A percentile compares a stretch with the other conserved stretches of the same genome.
phyloP scores from a whole-genome alignment of 2,797 vertebrate species.

The Botia kubotai region DNA sequence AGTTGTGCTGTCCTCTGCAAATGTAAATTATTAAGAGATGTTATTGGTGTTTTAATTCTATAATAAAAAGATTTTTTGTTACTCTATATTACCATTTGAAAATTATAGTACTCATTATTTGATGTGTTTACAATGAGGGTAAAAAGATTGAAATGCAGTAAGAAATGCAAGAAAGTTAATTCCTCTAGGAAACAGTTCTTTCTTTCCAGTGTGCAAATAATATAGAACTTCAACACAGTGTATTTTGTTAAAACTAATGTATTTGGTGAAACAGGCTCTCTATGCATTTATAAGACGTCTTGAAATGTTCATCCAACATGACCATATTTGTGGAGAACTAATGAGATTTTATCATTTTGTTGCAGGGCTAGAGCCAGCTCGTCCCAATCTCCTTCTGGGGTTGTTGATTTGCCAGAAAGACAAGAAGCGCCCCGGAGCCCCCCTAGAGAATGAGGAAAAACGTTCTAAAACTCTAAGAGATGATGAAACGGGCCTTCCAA shows the following conservation, averaged over 20 bases:
- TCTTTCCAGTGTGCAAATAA: neutral
- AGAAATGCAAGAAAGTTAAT: neutral
- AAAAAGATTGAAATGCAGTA: neutral
- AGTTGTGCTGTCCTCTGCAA: neutral
- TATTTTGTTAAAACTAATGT: neutral
- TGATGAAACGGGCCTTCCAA: conserved; percentile 74
- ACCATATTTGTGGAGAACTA: neutral
- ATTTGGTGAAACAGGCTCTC: conserved; percentile 58
- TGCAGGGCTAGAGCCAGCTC: conserved; percentile 93
- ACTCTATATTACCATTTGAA: neutral
- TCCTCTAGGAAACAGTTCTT: neutral
- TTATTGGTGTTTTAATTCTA: neutral
- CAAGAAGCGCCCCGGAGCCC: conserved; percentile 80
- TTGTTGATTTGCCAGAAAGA: conserved; percentile 95
- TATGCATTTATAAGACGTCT: neutral
- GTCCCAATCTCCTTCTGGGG: conserved; percentile 95
- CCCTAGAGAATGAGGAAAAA: conserved; percentile 87
- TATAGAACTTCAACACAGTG: neutral
- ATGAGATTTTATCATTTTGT: neutral
- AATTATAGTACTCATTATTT: neutral
- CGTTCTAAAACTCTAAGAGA: conserved; percentile 84
- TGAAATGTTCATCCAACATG: neutral
- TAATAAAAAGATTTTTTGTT: neutral
- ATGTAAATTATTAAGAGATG: neutral
- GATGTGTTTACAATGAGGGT: neutral